phyloP scores from a whole-genome alignment of 35 echinoderm and acorn worm species.

The Acanthaster planci region DNA sequence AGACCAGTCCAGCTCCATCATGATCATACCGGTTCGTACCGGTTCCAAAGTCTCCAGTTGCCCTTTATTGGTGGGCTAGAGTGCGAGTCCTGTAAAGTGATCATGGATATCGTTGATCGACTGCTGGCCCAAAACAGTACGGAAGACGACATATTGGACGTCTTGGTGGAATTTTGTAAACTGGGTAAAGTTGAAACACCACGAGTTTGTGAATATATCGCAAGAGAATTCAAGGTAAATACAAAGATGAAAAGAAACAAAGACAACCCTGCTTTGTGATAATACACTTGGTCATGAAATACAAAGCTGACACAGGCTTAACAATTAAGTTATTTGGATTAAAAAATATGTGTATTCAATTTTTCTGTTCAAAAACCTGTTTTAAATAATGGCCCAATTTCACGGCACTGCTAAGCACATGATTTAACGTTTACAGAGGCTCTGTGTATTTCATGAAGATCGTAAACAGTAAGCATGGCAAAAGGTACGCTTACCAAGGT shows the following conservation, averaged over 20 bases:
- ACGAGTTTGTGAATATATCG: slow-evolving; percentile 61
- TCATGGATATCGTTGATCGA: slow-evolving; percentile 36
- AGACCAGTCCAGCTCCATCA: background rate
- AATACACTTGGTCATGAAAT: no score
- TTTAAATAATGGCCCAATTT: background rate
- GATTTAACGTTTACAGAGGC: no score
- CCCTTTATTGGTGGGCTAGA: background rate
- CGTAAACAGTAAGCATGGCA: no score
- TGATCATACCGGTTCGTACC: background rate
- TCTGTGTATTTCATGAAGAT: no score
- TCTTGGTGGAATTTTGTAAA: slow-evolving; percentile 56
- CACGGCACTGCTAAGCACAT: no score
- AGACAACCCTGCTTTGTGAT: background rate
- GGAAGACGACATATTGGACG: slow-evolving; percentile 46
- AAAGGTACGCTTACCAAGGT: background rate
- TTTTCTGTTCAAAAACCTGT: no score
- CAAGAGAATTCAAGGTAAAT: slow-evolving; percentile 66
- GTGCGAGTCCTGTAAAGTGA: slow-evolving; percentile 56
- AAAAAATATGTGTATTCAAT: no score
- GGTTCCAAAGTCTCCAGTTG: background rate
- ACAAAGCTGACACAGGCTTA: no score
- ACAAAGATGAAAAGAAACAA: background rate
- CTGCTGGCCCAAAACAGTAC: slow-evolving; percentile 45
- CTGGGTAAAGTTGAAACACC: slow-evolving; percentile 49
- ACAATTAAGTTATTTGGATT: no score